These are phyloP conservation scores for Drosophila borealis DNA, from an alignment of 2,888 invertebrate species.

Conservation along the genomic window DNA sequence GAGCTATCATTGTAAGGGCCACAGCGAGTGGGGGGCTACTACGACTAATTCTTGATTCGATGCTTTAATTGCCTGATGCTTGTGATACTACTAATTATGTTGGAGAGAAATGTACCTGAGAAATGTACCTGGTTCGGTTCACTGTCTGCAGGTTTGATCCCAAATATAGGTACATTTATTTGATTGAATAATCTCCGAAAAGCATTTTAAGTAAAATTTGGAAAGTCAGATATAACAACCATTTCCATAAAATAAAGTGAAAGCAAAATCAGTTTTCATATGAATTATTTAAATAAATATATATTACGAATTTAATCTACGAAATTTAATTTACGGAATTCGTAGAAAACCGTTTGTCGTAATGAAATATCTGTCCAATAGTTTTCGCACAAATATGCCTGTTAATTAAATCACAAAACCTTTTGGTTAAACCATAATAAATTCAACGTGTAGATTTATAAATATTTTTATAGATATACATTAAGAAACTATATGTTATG, in stretches of 20 bases:
- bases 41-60: slow-evolving; percentile 5
- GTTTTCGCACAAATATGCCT: slow-evolving; percentile 12
- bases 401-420: slow-evolving; percentile 39
- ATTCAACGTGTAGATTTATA: slow-evolving; percentile 23
- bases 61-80: slow-evolving; percentile 4
- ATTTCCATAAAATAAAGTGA: no score
- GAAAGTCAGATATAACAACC: no score
- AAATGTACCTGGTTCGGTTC: no score
- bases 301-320: no score
- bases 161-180: no score
- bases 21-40: not conserved
- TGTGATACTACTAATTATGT: not conserved
- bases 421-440: slow-evolving; percentile 30
- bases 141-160: no score
- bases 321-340: no score
- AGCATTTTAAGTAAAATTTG: no score
- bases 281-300: no score
- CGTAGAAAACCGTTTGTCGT: no score
- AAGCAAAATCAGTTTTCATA: no score
- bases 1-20: slow-evolving; percentile 5
- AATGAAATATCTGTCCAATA: not conserved
- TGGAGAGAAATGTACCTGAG: not conserved
- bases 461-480: slow-evolving; percentile 11
- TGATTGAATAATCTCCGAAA: no score
- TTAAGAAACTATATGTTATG: slow-evolving; percentile 27